Conservation (phyloP, 2,797 vertebrate genomes). For the Sebastes umbrosus region DNA sequence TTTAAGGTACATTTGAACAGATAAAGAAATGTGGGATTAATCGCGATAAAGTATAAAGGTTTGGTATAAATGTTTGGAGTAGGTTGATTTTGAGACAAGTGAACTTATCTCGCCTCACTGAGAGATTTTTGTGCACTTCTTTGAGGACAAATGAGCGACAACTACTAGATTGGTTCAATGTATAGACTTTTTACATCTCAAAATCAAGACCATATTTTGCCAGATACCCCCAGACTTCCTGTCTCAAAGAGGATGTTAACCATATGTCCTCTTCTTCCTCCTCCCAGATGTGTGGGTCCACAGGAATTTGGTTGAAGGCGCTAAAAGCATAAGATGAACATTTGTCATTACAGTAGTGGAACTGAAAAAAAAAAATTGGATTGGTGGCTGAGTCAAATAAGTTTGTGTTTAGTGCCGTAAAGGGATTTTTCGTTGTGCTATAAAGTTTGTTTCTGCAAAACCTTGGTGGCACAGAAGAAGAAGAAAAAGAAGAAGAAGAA, state of each 20-base stretch:
- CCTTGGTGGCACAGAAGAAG: background rate
- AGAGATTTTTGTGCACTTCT: background rate
- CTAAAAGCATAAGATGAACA: background rate
- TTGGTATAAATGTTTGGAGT: background rate
- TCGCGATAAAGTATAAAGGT: too few species aligned
- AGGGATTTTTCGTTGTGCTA: background rate
- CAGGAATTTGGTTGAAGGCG: background rate
- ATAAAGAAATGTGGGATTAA: too few species aligned
- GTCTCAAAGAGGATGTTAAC: conserved; percentile 10
- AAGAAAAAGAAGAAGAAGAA: background rate
- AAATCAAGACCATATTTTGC: conserved; percentile 18
- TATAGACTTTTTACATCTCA: background rate
- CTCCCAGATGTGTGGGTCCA: background rate
- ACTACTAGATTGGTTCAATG: background rate
- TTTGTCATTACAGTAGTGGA: background rate
- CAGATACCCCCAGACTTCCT: conserved; percentile 10
- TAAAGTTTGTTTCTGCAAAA: background rate
- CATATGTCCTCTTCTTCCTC: background rate
- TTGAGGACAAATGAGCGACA: background rate
- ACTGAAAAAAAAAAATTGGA: background rate
- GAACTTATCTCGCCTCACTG: background rate
- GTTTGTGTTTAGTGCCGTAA: background rate
- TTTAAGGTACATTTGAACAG: too few species aligned
- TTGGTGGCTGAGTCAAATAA: background rate
- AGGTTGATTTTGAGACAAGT: background rate